Base-by-base conservation (phyloP, 2,113 vertebrate genomes). In the Myotis brandtii region DNA sequence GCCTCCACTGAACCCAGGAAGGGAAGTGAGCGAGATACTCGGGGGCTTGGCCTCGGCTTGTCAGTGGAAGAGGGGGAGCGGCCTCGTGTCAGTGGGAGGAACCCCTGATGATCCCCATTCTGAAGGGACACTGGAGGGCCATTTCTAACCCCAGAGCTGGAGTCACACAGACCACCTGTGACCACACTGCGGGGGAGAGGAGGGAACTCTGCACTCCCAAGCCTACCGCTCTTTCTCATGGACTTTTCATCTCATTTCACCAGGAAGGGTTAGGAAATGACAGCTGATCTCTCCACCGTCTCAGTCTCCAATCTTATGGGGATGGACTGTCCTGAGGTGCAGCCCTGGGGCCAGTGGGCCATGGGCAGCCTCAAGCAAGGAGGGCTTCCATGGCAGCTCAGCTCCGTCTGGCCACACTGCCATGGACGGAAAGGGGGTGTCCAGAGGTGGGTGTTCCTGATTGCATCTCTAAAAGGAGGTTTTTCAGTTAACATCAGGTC, bases 1-100 rank as follows among this genome's bases (percentile, higher is more conserved):
- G 54, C 88, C 94, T 88, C 94, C 88, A 62, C 64, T 94, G 94
- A 81, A 75, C 83, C 0, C 9, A 75, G 79, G 43, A n/a, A 80
- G n/a, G 91, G 62, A 23, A 32, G n/a, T 37, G 56, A 86, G 82
- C 12, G 2, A 50, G 27, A 34, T 7, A 20, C 17, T 3, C 4
- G 4, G 37, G 86, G 52, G 13, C 12, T 20, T n/a, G 94, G 70
- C 48, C 69, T 50, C 2, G 67, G 40, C 40, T 43, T 73, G 21
- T 50, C 64, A 34, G 73, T 5, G 6, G 56, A 89, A 56, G 50
- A 70, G 89, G 10, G n/a, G 34, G 37, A 18, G 4, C 9, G 40
- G 32, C 64, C 81, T 96, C 37, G 5, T 59, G 46, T 72, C 27
- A n/a, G 32, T 16, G 77, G 54, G 56, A 43, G 43, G 43, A 43